phyloP scores from a whole-genome alignment of 1,140 invertebrate species.

The Drosophila erecta region DNA sequence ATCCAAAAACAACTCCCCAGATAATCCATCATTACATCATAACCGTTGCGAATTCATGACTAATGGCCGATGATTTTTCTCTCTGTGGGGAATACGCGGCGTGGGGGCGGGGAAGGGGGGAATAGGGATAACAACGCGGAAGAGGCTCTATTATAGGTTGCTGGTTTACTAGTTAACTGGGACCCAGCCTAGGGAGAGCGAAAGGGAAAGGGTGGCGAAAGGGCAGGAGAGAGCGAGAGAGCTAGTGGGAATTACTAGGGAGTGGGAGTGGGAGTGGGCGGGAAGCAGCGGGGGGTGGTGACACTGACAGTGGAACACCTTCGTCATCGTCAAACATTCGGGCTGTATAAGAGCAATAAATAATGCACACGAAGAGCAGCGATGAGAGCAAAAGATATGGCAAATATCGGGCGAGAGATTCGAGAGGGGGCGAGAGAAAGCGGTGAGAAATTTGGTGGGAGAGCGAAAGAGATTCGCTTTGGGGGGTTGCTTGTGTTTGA shows the following conservation, averaged over 20 bases:
- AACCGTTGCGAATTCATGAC: not conserved
- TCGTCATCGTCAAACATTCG: conserved; percentile 48
- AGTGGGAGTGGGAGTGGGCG: too few species aligned
- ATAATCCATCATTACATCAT: conserved; percentile 6
- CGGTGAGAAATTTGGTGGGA: not conserved
- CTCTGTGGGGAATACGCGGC: conserved; percentile 23
- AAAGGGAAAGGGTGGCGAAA: conserved; percentile 6
- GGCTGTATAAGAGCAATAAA: conserved; percentile 62
- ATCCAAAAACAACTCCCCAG: not conserved
- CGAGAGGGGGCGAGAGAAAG: conserved; percentile 4
- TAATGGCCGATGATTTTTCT: conserved; percentile 4
- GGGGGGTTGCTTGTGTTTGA: conserved; percentile 57
- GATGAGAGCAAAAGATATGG: conserved; percentile 3
- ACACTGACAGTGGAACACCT: conserved; percentile 59
- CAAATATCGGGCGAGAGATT: conserved; percentile 25
- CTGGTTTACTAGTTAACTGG: conserved; percentile 68
- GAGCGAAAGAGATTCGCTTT: conserved; percentile 1
- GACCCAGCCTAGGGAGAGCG: conserved; percentile 32
- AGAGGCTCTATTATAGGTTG: conserved; percentile 71
- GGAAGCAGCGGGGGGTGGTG: conserved; percentile 19
- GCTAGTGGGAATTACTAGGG: too few species aligned
- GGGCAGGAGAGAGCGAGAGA: conserved; percentile 6
- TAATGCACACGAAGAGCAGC: conserved; percentile 55
- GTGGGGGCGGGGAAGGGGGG: not conserved
- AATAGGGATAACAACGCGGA: conserved; percentile 57